A percentile compares a stretch with the other conserved stretches of the same genome.
Evolutionary conservation across 2,888 invertebrate species (phyloP).

Genomic region (Polyploca ridens): DNA sequence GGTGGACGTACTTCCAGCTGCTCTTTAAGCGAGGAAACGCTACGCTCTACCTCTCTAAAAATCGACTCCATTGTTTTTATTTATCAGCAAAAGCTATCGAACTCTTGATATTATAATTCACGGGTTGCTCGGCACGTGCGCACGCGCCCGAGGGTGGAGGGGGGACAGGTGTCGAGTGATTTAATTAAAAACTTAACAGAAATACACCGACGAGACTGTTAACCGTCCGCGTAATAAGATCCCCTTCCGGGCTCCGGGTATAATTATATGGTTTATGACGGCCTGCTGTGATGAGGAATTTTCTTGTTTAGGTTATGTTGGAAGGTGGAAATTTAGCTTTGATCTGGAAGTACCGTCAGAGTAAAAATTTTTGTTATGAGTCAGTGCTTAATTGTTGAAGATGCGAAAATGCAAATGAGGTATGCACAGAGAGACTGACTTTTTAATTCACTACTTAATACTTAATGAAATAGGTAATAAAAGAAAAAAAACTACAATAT

Average conservation of each 20-base stretch:
- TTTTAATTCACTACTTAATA: too few species aligned
- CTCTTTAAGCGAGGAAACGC: too few species aligned
- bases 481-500: too few species aligned
- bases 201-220: slow-evolving; percentile 44
- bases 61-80: background rate
- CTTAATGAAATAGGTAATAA: too few species aligned
- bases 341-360: background rate
- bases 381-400: too few species aligned
- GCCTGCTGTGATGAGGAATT: background rate
- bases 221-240: slow-evolving; percentile 44
- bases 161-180: slow-evolving; percentile 72
- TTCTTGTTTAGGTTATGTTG: slow-evolving; percentile 7
- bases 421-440: too few species aligned
- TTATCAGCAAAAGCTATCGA: background rate
- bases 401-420: too few species aligned
- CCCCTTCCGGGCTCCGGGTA: slow-evolving; percentile 42
- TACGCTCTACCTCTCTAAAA: too few species aligned
- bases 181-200: slow-evolving; percentile 63
- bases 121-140: slow-evolving; percentile 13
- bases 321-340: background rate
- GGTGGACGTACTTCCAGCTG: too few species aligned
- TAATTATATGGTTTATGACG: slow-evolving; percentile 35
- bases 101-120: slow-evolving; percentile 1
- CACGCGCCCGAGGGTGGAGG: slow-evolving; percentile 22
- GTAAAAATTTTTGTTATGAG: too few species aligned